These are phyloP conservation scores for Tachina fera DNA, from an alignment of 2,888 invertebrate genomes.

Conservation along the genomic window DNA sequence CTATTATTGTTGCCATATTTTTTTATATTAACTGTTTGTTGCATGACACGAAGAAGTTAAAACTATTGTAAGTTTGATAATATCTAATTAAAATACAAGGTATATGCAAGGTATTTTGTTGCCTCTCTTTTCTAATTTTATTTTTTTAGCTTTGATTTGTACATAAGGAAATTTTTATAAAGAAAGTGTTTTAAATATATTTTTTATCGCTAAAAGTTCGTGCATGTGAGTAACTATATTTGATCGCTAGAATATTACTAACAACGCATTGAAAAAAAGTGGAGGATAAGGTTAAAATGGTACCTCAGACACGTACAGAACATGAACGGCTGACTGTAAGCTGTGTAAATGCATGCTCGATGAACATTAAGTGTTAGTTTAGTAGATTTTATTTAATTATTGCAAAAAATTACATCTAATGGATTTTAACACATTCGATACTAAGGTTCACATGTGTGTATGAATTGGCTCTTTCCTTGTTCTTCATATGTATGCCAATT, in stretches of 20 bases:
- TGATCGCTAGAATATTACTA: constrained; percentile 6
- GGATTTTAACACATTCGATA: constrained; percentile 27
- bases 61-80: constrained; percentile 64
- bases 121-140: neutral
- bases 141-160: neutral
- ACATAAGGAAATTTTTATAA: constrained; percentile 23
- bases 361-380: constrained; percentile 39
- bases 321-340: neutral
- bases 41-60: constrained; percentile 68
- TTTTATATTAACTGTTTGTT: constrained; percentile 51
- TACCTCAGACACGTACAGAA: constrained; percentile 2
- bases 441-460: neutral
- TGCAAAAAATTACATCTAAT: constrained; percentile 1
- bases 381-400: constrained; percentile 32
- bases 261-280: neutral
- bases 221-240: constrained; percentile 33
- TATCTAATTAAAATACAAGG: constrained; percentile 64
- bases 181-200: constrained; percentile 19
- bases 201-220: constrained; percentile 41
- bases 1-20: constrained; percentile 6
- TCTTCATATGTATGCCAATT: too few species aligned
- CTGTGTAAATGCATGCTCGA: constrained; percentile 17
- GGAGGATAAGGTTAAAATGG: constrained; percentile 19
- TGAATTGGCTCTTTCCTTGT: too few species aligned
- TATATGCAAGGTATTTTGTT: constrained; percentile 55